A percentile compares a stretch with the other conserved stretches of the same genome.
Conservation (phyloP, 2,797 vertebrate genomes). For the Dicrostonyx torquatus region DNA sequence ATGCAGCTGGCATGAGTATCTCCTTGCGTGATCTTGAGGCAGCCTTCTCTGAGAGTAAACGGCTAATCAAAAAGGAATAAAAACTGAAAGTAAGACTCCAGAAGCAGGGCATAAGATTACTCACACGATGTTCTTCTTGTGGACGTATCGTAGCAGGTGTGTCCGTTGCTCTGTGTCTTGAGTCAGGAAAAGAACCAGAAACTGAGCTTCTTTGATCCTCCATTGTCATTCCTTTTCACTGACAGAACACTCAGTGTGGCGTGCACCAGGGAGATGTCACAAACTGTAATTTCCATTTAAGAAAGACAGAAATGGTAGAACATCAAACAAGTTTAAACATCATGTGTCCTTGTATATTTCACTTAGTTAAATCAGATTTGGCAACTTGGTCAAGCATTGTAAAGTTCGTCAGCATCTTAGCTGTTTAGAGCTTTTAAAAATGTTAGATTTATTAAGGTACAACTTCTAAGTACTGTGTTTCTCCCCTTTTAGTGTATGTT, state of each 20-base stretch:
- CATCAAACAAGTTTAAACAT: slow-evolving; percentile 16
- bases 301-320: not conserved
- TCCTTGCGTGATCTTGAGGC: not conserved
- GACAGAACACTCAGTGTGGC: not conserved
- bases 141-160: not conserved
- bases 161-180: not conserved
- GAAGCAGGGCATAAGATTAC: not conserved
- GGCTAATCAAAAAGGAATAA: slow-evolving; percentile 34
- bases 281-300: not conserved
- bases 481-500: not conserved
- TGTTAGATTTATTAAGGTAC: slow-evolving; percentile 26
- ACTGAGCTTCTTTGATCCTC: not conserved
- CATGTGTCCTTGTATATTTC: not conserved
- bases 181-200: not conserved
- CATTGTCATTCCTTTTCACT: not conserved
- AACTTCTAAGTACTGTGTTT: slow-evolving; percentile 8
- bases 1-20: not conserved
- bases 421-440: not conserved
- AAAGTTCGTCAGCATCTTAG: slow-evolving; percentile 8
- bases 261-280: not conserved
- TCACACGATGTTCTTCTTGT: not conserved
- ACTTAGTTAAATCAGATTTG: not conserved
- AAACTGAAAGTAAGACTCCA: slow-evolving; percentile 15
- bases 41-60: slow-evolving; percentile 12
- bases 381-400: not conserved